Base-by-base conservation (phyloP, 1,140 invertebrate species). In the Bemisia tabaci region DNA sequence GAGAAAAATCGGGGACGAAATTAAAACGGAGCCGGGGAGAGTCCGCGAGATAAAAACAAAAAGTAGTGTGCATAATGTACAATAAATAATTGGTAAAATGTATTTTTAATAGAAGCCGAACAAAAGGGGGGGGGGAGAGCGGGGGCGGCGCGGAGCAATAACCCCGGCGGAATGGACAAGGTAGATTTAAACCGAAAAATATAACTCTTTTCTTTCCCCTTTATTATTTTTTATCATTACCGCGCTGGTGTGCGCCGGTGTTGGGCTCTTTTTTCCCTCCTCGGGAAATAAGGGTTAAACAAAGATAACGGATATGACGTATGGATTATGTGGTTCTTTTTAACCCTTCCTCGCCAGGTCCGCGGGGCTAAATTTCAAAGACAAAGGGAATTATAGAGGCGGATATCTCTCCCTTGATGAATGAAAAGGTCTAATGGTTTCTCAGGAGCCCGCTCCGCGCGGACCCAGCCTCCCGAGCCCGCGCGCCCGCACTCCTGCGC, bases 151-250 rank as follows among this genome's bases (percentile, higher is more conserved):
- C 5, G 33, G 17, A 48, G 17, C 17, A 48, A 48, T 48, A 48
- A 48, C 33, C 33, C 33, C 33, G 33, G 5, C 33, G 33, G 33
- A 48, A 48, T 48, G 33, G 33, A 48, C 33, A 48, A 48, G 33
- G 33, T 48, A 48, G 33, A 48, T 48, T 48, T 48, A 48, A 48
- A 48, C 33, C 33, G 33, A 48, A 48, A 48, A 48, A 48, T 48
- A 48, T 48, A 48, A 48, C 33, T 48, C 33, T 48, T 48, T 48
- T 48, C 33, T 48, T 48, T 17, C 33, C 33, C 33, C 17, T 48
- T 48, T 48, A 48, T 48, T 48, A 48, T 48, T 48, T 48, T 48
- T 48, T 48, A 48, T 48, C 33, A 48, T 48, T 48, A 48, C 33
- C 17, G 5, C 17, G 33, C 33, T 48, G 33, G 33, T 48, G 17